Evolutionary conservation across 2,888 invertebrate genomes (phyloP).

Genomic region (Nephrocerus scutellatus): DNA sequence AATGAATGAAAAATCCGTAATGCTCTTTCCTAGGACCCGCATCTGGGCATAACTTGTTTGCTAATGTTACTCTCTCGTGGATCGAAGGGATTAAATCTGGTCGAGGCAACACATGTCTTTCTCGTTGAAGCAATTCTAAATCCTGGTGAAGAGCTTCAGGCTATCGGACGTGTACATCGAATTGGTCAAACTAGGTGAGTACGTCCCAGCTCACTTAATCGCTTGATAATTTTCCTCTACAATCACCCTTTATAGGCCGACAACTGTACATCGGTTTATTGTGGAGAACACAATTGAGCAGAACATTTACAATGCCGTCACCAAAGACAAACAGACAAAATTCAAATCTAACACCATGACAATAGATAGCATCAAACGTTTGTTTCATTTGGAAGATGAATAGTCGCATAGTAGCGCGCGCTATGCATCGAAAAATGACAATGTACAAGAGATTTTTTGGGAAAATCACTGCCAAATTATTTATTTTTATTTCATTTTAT

Average conservation of each 20-base stretch:
- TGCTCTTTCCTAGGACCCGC: constrained; percentile 36
- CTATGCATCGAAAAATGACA: too few relatives aligned
- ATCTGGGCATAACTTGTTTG: constrained; percentile 51
- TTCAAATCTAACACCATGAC: constrained; percentile 34
- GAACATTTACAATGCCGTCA: constrained; percentile 52
- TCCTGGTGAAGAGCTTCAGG: constrained; percentile 66
- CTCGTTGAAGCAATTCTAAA: constrained; percentile 69
- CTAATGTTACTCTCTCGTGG: constrained; percentile 62
- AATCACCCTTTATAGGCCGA: constrained; percentile 43
- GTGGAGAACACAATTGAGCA: constrained; percentile 65
- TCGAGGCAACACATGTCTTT: constrained; percentile 71
- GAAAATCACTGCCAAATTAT: too few relatives aligned
- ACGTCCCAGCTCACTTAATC: constrained; percentile 5
- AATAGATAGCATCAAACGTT: constrained; percentile 27
- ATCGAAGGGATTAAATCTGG: constrained; percentile 70
- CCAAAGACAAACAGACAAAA: constrained; percentile 39
- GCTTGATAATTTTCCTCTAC: not conserved
- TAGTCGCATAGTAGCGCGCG: too few relatives aligned
- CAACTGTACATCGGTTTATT: constrained; percentile 65
- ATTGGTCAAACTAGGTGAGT: constrained; percentile 67
- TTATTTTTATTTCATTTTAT: too few relatives aligned
- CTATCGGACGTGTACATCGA: constrained; percentile 69
- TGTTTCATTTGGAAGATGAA: constrained; percentile 28
- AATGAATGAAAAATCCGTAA: not conserved
- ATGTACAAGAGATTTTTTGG: too few relatives aligned